Evolutionary conservation across 2,797 vertebrate species (phyloP).

Genomic region (Botia almorhae): DNA sequence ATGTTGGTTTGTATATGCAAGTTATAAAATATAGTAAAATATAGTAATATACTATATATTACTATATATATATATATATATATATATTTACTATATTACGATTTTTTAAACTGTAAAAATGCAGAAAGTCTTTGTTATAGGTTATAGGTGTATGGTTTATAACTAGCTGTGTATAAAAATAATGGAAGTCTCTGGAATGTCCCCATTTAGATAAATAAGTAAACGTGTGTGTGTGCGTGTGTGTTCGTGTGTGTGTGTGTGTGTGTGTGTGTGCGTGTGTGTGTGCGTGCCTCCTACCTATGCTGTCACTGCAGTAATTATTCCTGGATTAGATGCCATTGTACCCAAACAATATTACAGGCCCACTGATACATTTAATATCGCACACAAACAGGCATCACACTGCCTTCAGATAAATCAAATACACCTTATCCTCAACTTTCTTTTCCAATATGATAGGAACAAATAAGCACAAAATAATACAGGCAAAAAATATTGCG

Average conservation of each 20-base stretch:
- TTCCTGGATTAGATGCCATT: slow-evolving; percentile 57
- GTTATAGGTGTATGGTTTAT: too few relatives aligned
- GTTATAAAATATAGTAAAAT: too few relatives aligned
- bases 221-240: neutral
- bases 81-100: too few relatives aligned
- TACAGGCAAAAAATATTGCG: slow-evolving; percentile 7
- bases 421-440: slow-evolving; percentile 3
- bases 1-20: slow-evolving; percentile 32
- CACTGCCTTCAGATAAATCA: slow-evolving; percentile 45
- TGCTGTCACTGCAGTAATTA: slow-evolving; percentile 58
- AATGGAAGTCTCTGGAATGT: too few relatives aligned
- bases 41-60: too few relatives aligned
- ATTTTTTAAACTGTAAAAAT: too few relatives aligned
- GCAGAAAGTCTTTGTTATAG: too few relatives aligned
- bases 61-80: too few relatives aligned
- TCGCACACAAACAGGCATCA: slow-evolving; percentile 21
- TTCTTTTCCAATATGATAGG: slow-evolving; percentile 36
- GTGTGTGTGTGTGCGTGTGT: neutral
- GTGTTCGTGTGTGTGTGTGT: neutral
- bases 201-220: too few relatives aligned
- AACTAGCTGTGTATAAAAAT: too few relatives aligned
- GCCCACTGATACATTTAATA: slow-evolving; percentile 43
- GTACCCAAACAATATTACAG: slow-evolving; percentile 45
- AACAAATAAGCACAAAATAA: slow-evolving; percentile 40
- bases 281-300: slow-evolving; percentile 18